Conservation (phyloP, 2,797 vertebrate genomes). For the Sebastes elongatus region DNA sequence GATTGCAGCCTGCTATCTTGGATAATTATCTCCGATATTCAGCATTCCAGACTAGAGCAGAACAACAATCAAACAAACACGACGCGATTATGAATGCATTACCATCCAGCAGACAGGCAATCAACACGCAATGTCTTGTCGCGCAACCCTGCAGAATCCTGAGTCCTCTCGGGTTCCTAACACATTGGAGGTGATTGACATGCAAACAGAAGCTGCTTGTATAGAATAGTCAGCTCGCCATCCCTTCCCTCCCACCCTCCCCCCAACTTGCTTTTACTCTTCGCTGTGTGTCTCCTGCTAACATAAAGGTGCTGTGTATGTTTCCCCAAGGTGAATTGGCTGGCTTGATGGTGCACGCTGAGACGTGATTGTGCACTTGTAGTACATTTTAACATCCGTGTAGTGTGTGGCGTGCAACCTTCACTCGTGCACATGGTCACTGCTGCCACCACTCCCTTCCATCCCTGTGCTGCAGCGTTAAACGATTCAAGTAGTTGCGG, state of each 20-base stretch:
- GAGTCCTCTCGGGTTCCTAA: slow-evolving; percentile 43
- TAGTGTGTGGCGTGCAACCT: slow-evolving; percentile 3
- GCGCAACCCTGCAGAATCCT: slow-evolving; percentile 32
- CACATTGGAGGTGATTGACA: slow-evolving; percentile 52
- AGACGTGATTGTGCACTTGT: slow-evolving; percentile 25
- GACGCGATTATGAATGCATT: slow-evolving; percentile 46
- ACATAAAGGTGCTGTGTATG: slow-evolving; percentile 45
- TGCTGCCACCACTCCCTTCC: slow-evolving; percentile 22
- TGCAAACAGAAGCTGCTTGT: slow-evolving; percentile 28
- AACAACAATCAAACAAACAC: slow-evolving; percentile 52
- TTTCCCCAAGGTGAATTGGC: slow-evolving; percentile 46
- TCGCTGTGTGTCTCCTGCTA: slow-evolving; percentile 14
- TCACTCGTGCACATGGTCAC: slow-evolving; percentile 8
- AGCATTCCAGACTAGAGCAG: slow-evolving; percentile 39
- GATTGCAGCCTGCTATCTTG: slow-evolving; percentile 13
- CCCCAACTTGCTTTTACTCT: neutral
- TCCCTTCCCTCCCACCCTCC: neutral
- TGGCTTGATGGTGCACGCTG: neutral
- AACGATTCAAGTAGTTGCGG: slow-evolving; percentile 50
- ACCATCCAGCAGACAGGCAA: slow-evolving; percentile 48
- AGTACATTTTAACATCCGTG: slow-evolving; percentile 18
- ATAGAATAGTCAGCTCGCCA: neutral
- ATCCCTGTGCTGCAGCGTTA: slow-evolving; percentile 41
- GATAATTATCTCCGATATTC: slow-evolving; percentile 59
- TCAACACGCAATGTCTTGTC: slow-evolving; percentile 51